Evolutionary conservation across 1,140 invertebrate species (phyloP), one percentile per base, ranked within the genome.

Genomic region (Neuroterus valhalla): DNA sequence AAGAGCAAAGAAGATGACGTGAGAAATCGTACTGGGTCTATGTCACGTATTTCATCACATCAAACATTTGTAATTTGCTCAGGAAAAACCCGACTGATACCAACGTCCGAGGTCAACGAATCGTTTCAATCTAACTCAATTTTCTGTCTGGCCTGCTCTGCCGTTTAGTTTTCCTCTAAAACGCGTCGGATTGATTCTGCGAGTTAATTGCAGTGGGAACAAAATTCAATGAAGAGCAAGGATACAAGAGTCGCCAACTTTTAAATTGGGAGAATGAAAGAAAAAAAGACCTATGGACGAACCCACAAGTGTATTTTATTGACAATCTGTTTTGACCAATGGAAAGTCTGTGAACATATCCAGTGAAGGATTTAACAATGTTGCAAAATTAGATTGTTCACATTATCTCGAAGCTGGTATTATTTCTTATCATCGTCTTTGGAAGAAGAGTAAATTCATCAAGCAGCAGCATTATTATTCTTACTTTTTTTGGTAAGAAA

Each of bases 121-220:
- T 74, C 48, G 67, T 50, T 68, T 69, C 52, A 66, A 68, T 68
- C n/a, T 55, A 74, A 74, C 68, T 46, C 48, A 38, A 74, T 69
- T 74, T 69, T 48, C 72, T 62, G 26, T 66, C 48, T 23, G 31
- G 67, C 17, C 67, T 42, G 48, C 38, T 45, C 31, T 14, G 62
- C 45, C 23, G 10, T 45, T 66, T 66, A 71, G 43, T 71, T 45
- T 50, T 55, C 46, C 44, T n/a, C 17, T 19, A 46, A 68, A 71
- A 66, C 26, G 26, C 26, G 4, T 38, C 19, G 10, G 21, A 46
- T 71, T 66, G 42, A 71, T 45, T 62, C 23, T 71, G 15, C 52
- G 19, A 17, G 12, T 70, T 19, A 19, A 50, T 48, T 70, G 21
- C 6, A 55, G 17, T 12, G 21, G n/a, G 23, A 62, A 26, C n/a